Evolutionary conservation across 2,888 invertebrate genomes (phyloP), one percentile per base, ranked within the genome.

Genomic region (Horisme vitalbata): DNA sequence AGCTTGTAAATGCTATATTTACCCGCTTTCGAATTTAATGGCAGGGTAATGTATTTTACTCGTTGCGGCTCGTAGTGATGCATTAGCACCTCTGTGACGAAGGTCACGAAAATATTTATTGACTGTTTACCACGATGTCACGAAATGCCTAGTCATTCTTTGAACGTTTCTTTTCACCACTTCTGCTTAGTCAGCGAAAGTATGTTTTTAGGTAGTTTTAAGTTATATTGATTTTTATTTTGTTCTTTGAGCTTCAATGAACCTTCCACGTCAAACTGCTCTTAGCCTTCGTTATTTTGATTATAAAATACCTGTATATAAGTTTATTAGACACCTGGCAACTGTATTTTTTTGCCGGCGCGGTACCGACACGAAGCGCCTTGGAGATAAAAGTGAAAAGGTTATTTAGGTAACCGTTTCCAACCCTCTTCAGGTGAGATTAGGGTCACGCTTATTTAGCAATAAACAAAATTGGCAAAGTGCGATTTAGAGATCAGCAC

Each of bases 21-120:
- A 67, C 63, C 65, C 59, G 70, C 76, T 82, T 81, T 81, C 70
- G 56, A 72, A 70, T 64, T 63, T 68, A 64, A 65, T 62, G 63
- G 57, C 50, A 32, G 49, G 45, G 46, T 68, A 63, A 66, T 68
- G 61, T 37, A 47, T 50, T 47, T 47, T 24, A 45, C 36, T 47
- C 34, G 36, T 26, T 26, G 47, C 33, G 51, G 41, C 41, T 28
- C 36, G 23, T 36, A 28, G 41, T 36, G 33, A 41, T 49, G 46
- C 48, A 55, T 58, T 58, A 56, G 43, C 56, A 56, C 56, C 46
- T 55, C 39, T 10, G 43, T 31, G 33, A 41, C 27, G 51, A 55
- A 55, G 51, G 49, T 55, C 52, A 48, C 41, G 37, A 18, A 24
- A 34, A 39, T 41, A 12, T 34, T 35, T 48, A 30, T 27, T 30